Conservation (phyloP, 2,888 invertebrate genomes). For the Rhorus exstirpatorius region DNA sequence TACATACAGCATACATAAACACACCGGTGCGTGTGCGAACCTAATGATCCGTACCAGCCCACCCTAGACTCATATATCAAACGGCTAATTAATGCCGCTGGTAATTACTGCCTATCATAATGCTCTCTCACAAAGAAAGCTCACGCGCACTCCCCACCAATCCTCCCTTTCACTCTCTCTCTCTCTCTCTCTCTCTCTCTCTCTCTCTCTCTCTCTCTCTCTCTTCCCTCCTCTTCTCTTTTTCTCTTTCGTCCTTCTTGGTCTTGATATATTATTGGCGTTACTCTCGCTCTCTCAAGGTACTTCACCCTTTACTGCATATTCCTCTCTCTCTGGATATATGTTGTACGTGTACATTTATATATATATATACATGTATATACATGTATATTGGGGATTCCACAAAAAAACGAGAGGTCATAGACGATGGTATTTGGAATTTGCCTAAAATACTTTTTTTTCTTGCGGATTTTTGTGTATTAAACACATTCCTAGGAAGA, state of each 20-base stretch:
- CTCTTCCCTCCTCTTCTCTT: slow-evolving; percentile 2
- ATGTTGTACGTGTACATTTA: too few species aligned
- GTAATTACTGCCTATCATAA: slow-evolving; percentile 82
- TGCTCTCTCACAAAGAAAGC: slow-evolving; percentile 73
- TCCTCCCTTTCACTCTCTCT: slow-evolving; percentile 17
- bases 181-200: slow-evolving; percentile 36
- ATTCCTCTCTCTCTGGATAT: slow-evolving; percentile 9
- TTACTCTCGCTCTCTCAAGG: slow-evolving; percentile 33
- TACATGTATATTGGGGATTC: too few species aligned
- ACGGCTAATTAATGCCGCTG: slow-evolving; percentile 82
- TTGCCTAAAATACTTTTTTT: too few species aligned
- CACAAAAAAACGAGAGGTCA: too few species aligned
- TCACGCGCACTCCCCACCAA: slow-evolving; percentile 43
- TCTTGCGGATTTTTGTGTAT: too few species aligned
- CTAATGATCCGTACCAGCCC: slow-evolving; percentile 80
- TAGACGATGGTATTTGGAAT: too few species aligned
- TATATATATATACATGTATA: neutral
- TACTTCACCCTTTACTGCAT: slow-evolving; percentile 4
- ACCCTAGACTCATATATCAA: slow-evolving; percentile 81
- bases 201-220: slow-evolving; percentile 28
- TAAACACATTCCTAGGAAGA: too few species aligned
- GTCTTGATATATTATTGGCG: slow-evolving; percentile 49
- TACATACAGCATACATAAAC: slow-evolving; percentile 60
- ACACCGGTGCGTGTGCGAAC: slow-evolving; percentile 73
- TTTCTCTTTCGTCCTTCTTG: slow-evolving; percentile 32